phyloP scores from a whole-genome alignment of 2,888 invertebrate genomes.

The Ischnus inquisitorius region DNA sequence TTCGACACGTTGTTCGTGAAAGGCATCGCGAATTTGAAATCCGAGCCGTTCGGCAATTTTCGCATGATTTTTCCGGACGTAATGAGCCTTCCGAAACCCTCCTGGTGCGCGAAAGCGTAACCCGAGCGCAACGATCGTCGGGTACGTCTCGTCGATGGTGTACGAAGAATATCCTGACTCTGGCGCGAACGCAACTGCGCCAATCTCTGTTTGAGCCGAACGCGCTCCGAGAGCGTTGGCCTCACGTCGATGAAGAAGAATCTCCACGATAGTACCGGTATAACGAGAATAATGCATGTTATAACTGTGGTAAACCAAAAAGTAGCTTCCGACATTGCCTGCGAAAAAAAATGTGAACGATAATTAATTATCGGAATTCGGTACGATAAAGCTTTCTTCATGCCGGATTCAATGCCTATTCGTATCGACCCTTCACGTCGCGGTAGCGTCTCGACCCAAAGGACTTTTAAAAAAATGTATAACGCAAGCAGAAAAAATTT shows the following conservation, averaged over 20 bases:
- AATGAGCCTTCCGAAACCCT: constrained; percentile 98
- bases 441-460: no score
- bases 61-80: constrained; percentile 99
- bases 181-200: constrained; percentile 90
- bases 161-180: constrained; percentile 92
- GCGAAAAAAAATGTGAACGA: constrained; percentile 76
- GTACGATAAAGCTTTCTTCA: no score
- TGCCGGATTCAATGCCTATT: no score
- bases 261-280: constrained; percentile 97
- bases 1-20: constrained; percentile 84
- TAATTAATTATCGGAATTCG: neutral
- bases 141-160: constrained; percentile 95
- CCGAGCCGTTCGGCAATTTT: constrained; percentile 91
- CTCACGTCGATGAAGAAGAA: constrained; percentile 97
- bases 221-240: constrained; percentile 96
- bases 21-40: constrained; percentile 91
- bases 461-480: no score
- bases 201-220: constrained; percentile 93
- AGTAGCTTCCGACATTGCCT: constrained; percentile 95
- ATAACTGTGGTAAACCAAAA: constrained; percentile 95
- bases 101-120: constrained; percentile 99
- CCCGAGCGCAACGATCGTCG: constrained; percentile 97
- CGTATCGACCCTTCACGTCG: no score
- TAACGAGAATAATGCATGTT: constrained; percentile 93
- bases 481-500: no score